phyloP scores from a whole-genome alignment of 2,797 vertebrate species.

The Squalus acanthias region DNA sequence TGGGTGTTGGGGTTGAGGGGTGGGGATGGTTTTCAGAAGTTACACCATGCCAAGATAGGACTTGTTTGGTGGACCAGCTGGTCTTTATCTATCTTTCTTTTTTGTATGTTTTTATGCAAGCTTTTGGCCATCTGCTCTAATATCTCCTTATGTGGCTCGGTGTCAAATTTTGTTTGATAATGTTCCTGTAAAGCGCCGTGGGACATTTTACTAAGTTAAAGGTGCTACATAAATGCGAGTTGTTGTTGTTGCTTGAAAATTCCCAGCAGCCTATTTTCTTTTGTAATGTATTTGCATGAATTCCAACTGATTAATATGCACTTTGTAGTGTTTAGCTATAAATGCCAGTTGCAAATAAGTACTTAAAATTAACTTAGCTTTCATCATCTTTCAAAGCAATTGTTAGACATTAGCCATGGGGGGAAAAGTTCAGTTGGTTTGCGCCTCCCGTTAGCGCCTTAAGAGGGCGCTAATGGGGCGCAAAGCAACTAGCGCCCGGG shows the following conservation, averaged over 20 bases:
- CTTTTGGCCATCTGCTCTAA: not conserved
- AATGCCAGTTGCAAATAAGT: not conserved
- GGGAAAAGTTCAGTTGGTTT: too few relatives aligned
- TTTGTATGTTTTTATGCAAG: not conserved
- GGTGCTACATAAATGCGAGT: not conserved
- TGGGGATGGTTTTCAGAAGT: not conserved
- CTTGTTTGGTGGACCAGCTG: not conserved
- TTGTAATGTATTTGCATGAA: not conserved
- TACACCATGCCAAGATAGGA: not conserved
- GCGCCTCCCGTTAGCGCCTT: too few relatives aligned
- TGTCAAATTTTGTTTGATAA: not conserved
- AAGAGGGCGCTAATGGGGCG: too few relatives aligned
- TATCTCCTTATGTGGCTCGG: not conserved
- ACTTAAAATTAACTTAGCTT: slow-evolving; percentile 14
- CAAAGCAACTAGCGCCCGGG: too few relatives aligned
- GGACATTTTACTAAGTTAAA: not conserved
- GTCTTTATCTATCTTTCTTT: too few relatives aligned
- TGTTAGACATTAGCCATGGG: not conserved
- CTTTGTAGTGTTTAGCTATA: not conserved
- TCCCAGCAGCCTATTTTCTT: not conserved
- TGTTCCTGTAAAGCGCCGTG: not conserved
- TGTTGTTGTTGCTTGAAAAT: not conserved
- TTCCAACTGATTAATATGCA: not conserved
- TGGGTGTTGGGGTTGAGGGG: not conserved
- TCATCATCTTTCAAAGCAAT: not conserved